Evolutionary conservation across 2,888 invertebrate genomes (phyloP), one percentile per base, ranked within the genome.

Genomic region (Cinara cedri): DNA sequence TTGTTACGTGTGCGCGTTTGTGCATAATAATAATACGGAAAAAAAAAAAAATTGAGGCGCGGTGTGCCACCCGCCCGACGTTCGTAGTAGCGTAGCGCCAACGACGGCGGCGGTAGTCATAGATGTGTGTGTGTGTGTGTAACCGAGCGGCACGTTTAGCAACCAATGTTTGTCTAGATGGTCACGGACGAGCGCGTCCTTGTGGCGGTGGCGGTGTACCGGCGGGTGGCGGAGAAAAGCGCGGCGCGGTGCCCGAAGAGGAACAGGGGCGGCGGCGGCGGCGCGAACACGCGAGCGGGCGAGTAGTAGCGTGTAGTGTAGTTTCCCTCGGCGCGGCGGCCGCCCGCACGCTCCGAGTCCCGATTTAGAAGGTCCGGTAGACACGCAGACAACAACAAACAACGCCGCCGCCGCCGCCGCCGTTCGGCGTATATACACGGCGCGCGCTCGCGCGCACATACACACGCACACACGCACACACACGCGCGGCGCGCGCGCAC

Each of bases 331-430:
- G 16, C 66, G 10, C 46, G 0, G 26, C n/a, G 8, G 9, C 51
- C 21, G 26, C 51, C 63, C 24, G 74, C 74, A 21, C 74, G 42
- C 51, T 42, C 63, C 13, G 19, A 34, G 66, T 49, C 74, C 63
- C 74, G 74, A 74, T 74, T 63, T 74, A 74, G 74, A 44, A 74
- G 74, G 74, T 74, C 74, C 68, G 57, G 68, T 78, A 78, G 78
- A 78, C 78, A 78, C 68, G 78, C 78, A 78, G 78, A 68, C 68
- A 70, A 78, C 78, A 78, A 78, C 78, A 78, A 78, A 60, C 60
- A 60, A 70, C 78, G 68, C 76, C 66, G 76, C 65, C 75, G 46
- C 57, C 74, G 60, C 26, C 51, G n/a, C 71, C 55, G 13, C 26
- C 55, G n/a, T n/a, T 16, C 63, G 13, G 21, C 62, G 16, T 26